phyloP scores from a whole-genome alignment of 2,113 vertebrate species.

The Labrus mixtus region DNA sequence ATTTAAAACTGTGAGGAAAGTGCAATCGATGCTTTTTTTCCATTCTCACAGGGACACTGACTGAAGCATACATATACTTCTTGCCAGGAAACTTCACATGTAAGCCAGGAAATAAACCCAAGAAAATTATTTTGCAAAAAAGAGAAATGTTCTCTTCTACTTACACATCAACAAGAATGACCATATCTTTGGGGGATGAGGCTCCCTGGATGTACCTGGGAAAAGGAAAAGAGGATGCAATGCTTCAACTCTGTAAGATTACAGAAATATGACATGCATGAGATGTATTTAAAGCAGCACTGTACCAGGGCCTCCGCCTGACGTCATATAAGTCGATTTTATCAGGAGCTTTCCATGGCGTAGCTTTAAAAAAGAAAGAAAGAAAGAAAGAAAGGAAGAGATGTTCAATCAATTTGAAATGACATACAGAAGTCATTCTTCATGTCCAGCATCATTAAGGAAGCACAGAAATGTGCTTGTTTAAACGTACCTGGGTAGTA shows the following conservation, averaged over 20 bases:
- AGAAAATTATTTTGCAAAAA: not conserved
- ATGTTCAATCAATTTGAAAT: not conserved
- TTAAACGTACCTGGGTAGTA: constrained; percentile 91
- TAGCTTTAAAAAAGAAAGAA: constrained; percentile 79
- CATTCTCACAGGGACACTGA: not conserved
- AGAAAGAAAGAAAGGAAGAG: too few relatives aligned
- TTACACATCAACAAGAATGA: constrained; percentile 99
- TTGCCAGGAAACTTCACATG: not conserved
- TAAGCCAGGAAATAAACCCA: not conserved
- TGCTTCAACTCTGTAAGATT: not conserved
- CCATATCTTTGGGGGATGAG: constrained; percentile 98
- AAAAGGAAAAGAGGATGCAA: not conserved
- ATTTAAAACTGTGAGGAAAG: not conserved
- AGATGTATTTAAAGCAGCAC: not conserved
- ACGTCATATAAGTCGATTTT: constrained; percentile 99
- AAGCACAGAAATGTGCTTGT: not conserved
- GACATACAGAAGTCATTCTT: not conserved
- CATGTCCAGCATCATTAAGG: not conserved
- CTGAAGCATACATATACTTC: not conserved
- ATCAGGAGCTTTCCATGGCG: constrained; percentile 95
- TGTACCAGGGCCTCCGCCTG: constrained; percentile 94
- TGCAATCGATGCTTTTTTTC: not conserved
- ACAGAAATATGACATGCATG: not conserved
- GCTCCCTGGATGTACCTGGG: constrained; percentile 98
- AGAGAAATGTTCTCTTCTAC: constrained; percentile 64